Conservation (phyloP, 2,797 vertebrate genomes). For the Microtus obscurus region DNA sequence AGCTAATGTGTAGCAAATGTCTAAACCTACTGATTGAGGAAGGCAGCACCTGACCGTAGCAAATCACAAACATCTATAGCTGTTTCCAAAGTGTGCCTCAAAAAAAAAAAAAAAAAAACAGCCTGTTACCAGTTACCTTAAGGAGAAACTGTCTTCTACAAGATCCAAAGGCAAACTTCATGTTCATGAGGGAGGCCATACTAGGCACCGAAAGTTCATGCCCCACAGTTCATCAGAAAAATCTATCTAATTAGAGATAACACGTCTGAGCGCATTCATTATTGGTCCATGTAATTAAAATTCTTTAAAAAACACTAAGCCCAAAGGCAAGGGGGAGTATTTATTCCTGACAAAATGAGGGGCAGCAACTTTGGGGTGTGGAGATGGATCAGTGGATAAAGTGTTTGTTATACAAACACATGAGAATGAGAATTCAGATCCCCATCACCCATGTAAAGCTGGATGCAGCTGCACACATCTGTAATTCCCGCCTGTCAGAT, state of each 20-base stretch:
- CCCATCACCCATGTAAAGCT: not conserved
- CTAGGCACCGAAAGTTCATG: not conserved
- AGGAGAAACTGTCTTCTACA: not conserved
- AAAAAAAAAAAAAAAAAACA: not conserved
- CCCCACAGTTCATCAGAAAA: not conserved
- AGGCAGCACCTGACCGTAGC: not conserved
- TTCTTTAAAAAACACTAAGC: not conserved
- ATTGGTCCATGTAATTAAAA: not conserved
- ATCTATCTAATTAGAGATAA: not conserved
- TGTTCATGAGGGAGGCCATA: not conserved
- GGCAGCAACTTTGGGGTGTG: not conserved
- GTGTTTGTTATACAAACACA: not conserved
- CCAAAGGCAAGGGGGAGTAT: not conserved
- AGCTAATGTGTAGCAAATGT: not conserved
- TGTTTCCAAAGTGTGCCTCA: constrained; percentile 1
- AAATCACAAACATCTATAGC: not conserved
- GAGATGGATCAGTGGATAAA: not conserved
- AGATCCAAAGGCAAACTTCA: not conserved
- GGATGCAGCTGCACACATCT: not conserved
- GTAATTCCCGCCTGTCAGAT: not conserved
- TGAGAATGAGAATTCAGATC: not conserved
- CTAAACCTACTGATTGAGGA: constrained; percentile 30
- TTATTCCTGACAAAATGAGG: not conserved
- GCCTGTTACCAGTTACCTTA: not conserved
- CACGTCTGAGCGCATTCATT: not conserved